Conservation (phyloP, 2,113 vertebrate genomes). For the Fregetta grallaria region DNA sequence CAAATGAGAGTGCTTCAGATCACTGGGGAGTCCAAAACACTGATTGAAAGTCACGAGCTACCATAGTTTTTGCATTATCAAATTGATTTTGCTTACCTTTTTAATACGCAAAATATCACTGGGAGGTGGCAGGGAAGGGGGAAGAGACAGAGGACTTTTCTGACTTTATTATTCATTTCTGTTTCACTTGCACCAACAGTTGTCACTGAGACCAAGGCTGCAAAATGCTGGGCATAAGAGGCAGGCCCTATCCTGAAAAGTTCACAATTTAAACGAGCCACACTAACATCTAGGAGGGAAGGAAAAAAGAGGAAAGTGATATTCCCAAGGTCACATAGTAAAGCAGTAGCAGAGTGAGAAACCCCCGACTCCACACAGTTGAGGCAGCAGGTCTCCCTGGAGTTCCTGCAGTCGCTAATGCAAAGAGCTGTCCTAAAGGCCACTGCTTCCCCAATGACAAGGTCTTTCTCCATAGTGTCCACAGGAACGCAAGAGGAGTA, state of each 20-base stretch:
- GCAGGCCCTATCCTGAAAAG: neutral
- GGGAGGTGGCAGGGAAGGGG: neutral
- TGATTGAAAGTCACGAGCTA: constrained; percentile 54
- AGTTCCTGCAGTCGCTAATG: neutral
- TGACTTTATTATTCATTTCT: neutral
- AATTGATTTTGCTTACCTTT: constrained; percentile 21
- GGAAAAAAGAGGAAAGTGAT: neutral
- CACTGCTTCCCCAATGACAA: accelerated
- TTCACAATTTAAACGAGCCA: neutral
- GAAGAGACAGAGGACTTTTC: too few relatives aligned
- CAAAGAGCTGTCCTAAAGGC: neutral
- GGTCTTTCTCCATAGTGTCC: neutral
- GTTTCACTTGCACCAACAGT: neutral
- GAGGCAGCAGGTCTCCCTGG: neutral
- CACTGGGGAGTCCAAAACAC: neutral
- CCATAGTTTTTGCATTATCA: constrained; percentile 24
- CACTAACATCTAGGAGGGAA: too few relatives aligned
- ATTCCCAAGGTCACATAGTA: neutral
- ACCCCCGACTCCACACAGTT: accelerated
- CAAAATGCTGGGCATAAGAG: neutral
- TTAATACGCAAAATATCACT: neutral
- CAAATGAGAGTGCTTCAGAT: constrained; percentile 39
- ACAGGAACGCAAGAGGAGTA: neutral
- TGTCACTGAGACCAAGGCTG: neutral
- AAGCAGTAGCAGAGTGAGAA: neutral